Evolutionary conservation across 2,888 invertebrate species (phyloP).

Genomic region (Nemotelus nigrinus): DNA sequence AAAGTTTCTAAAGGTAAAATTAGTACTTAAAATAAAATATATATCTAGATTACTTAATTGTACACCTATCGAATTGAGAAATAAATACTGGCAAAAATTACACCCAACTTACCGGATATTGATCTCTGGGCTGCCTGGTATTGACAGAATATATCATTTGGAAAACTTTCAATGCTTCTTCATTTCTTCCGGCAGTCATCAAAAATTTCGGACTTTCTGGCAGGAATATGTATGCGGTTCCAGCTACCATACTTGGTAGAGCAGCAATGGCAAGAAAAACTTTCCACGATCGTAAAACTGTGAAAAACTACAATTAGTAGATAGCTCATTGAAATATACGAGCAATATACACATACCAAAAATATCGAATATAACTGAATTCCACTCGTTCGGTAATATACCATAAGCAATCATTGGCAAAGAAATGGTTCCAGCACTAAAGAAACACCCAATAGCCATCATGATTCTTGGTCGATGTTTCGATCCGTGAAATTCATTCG

Average conservation of each 20-base stretch:
- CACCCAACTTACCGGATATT: conserved; percentile 71
- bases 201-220: conserved; percentile 70
- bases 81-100: too few relatives aligned
- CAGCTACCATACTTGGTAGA: conserved; percentile 74
- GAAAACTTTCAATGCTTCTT: conserved; percentile 57
- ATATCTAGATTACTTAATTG: too few relatives aligned
- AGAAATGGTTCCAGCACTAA: conserved; percentile 71
- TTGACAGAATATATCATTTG: conserved; percentile 73
- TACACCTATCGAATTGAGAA: too few relatives aligned
- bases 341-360: background rate
- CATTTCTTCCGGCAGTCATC: conserved; percentile 59
- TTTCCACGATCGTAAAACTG: conserved; percentile 71
- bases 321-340: background rate
- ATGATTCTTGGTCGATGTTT: conserved; percentile 73
- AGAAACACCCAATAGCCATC: conserved; percentile 74
- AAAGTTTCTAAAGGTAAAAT: too few relatives aligned
- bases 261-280: conserved; percentile 69
- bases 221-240: conserved; percentile 69
- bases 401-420: conserved; percentile 78
- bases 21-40: too few relatives aligned
- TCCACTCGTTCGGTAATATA: conserved; percentile 69
- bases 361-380: conserved; percentile 10
- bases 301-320: background rate
- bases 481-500: conserved; percentile 78
- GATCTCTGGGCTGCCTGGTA: conserved; percentile 70